Evolutionary conservation across 2,888 invertebrate species (phyloP).

Genomic region (Lepidochrysops patricia): DNA sequence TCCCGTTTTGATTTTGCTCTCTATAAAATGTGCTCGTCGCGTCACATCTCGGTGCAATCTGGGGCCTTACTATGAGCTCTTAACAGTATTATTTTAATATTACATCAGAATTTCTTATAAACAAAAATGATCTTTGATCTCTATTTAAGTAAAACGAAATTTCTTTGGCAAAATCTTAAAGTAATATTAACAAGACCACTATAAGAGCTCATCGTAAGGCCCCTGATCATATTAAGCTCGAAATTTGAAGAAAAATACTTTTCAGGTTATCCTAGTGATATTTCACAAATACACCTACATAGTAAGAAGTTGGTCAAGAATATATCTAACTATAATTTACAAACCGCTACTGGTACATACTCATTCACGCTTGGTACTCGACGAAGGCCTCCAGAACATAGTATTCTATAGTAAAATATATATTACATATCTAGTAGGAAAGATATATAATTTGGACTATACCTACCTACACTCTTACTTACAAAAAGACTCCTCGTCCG

Average conservation of each 20-base stretch:
- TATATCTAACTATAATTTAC: constrained; percentile 27
- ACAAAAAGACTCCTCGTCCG: background rate
- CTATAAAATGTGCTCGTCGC: too few relatives aligned
- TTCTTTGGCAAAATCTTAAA: too few relatives aligned
- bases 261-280: constrained; percentile 48
- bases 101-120: too few relatives aligned
- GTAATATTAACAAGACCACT: too few relatives aligned
- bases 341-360: constrained; percentile 15
- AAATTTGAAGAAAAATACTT: background rate
- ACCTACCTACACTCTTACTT: background rate
- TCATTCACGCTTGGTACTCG: constrained; percentile 36
- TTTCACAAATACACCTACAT: constrained; percentile 32
- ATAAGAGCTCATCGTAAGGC: too few relatives aligned
- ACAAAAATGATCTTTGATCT: too few relatives aligned
- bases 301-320: constrained; percentile 61
- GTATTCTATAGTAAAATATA: constrained; percentile 50
- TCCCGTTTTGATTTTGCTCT: too few relatives aligned
- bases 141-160: too few relatives aligned
- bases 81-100: too few relatives aligned
- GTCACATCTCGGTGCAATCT: too few relatives aligned
- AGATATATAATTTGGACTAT: constrained; percentile 4
- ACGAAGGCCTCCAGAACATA: constrained; percentile 61
- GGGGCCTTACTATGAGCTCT: too few relatives aligned
- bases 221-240: too few relatives aligned
- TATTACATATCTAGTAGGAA: constrained; percentile 32